Evolutionary conservation across 2,888 invertebrate genomes (phyloP), one percentile per base, ranked within the genome.

Genomic region (Parelbella ahira): DNA sequence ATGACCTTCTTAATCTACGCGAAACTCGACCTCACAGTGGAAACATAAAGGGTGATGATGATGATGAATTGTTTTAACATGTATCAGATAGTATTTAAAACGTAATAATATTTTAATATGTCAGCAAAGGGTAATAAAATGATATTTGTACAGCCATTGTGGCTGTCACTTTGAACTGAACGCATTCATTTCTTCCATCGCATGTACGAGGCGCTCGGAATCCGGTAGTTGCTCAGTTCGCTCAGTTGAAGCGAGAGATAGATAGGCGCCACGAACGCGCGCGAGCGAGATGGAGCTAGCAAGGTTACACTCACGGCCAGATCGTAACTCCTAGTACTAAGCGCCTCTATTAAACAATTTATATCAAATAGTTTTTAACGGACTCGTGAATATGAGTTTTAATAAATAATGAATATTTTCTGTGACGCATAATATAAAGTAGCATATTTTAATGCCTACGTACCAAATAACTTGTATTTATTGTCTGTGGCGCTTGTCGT

Each of bases 231-330:
- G 20, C 7, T 41, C 41, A 27, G 33, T 42, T 23, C 27, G 9
- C 20, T 52, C 56, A 51, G 51, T 54, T 47, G 56, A 67, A 81
- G 49, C 55, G 70, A 59, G 80, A 81, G 49, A 48, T 50, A 51
- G 41, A 55, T 53, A 50, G 46, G 25, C 12, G 13, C 21, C n/a
- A 33, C 28, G 48, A 36, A n/a, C 47, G 49, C 19, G 73, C 48
- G 54, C 38, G 71, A 81, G 60, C 60, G 72, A 62, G 81, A 77
- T 48, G 45, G 53, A 50, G 42, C 54, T 49, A 68, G 64, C 84
- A 81, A 84, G 83, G 84, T 77, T 83, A 75, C 58, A 56, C 60
- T 73, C 83, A 84, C 61, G 83, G 84, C 69, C 83, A 64, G 46
- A 37, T 58, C 60, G 61, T 63, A 58, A 64, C 62, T 55, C n/a